These are phyloP conservation scores for Beroe forskalii DNA, from an alignment of 37 sponge, comb jelly and placozoan genomes.

Conservation along the genomic window DNA sequence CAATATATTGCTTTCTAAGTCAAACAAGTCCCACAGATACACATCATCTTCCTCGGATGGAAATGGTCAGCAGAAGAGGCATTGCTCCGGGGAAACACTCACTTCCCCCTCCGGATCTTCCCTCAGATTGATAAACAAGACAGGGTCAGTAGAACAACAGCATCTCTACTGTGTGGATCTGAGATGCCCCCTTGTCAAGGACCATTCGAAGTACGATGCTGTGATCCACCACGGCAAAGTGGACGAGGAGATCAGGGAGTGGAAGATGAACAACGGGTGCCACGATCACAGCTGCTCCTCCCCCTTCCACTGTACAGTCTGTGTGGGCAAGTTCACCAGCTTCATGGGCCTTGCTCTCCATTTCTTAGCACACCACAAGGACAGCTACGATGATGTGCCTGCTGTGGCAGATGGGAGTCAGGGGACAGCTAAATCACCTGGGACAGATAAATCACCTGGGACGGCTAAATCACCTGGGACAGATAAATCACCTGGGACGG, in stretches of 20 bases:
- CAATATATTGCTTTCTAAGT: too few species aligned
- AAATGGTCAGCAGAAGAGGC: too few species aligned
- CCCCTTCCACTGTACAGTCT: background rate
- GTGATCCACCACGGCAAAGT: background rate
- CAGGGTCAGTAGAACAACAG: background rate
- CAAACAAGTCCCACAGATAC: too few species aligned
- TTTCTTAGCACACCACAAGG: background rate
- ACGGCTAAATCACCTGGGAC: too few species aligned
- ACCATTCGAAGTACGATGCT: background rate
- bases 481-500: too few species aligned
- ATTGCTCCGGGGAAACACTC: too few species aligned
- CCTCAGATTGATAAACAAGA: background rate
- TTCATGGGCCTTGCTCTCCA: background rate
- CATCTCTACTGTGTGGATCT: background rate
- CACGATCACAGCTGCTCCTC: background rate
- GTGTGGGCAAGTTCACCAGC: background rate
- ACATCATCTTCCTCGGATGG: too few species aligned
- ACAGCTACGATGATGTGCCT: too few species aligned
- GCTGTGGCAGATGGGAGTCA: too few species aligned
- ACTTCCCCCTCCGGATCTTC: background rate
- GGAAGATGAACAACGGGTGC: background rate
- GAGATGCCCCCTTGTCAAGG: background rate
- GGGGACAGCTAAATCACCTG: too few species aligned
- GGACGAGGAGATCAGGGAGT: background rate
- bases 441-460: too few species aligned